Conservation (phyloP, 1,140 invertebrate species). For the Bombyx mandarina region DNA sequence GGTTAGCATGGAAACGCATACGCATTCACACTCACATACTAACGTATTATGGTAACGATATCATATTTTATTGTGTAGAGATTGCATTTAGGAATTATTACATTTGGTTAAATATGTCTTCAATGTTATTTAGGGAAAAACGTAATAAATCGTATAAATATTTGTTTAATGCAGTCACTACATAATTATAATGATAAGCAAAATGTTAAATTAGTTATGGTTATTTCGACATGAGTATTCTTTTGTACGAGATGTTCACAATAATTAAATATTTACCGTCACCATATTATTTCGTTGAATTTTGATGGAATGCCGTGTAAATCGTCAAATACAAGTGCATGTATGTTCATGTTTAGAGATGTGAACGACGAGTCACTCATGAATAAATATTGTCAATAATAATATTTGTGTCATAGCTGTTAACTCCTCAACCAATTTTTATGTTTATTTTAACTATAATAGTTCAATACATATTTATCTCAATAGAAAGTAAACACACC, state of each 20-base stretch:
- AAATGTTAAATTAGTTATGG: constrained; percentile 6
- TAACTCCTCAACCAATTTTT: constrained; percentile 11
- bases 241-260: too few species aligned
- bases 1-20: constrained; percentile 68
- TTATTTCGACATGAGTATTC: too few species aligned
- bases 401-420: constrained; percentile 7
- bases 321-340: too few species aligned
- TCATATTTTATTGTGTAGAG: constrained; percentile 2
- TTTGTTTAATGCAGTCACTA: constrained; percentile 4
- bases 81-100: neutral
- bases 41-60: constrained; percentile 14
- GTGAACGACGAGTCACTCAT: constrained; percentile 14
- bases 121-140: too few species aligned
- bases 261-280: too few species aligned
- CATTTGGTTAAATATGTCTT: too few species aligned
- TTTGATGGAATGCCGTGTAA: too few species aligned
- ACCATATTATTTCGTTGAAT: too few species aligned
- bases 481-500: constrained; percentile 68
- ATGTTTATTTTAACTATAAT: constrained; percentile 6
- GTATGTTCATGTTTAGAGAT: constrained; percentile 14
- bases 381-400: constrained; percentile 3
- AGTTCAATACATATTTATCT: constrained; percentile 11
- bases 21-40: constrained; percentile 54
- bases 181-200: constrained; percentile 24
- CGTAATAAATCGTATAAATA: too few species aligned